Evolutionary conservation across 2,888 invertebrate species (phyloP).

Genomic region (Drosophila dives): DNA sequence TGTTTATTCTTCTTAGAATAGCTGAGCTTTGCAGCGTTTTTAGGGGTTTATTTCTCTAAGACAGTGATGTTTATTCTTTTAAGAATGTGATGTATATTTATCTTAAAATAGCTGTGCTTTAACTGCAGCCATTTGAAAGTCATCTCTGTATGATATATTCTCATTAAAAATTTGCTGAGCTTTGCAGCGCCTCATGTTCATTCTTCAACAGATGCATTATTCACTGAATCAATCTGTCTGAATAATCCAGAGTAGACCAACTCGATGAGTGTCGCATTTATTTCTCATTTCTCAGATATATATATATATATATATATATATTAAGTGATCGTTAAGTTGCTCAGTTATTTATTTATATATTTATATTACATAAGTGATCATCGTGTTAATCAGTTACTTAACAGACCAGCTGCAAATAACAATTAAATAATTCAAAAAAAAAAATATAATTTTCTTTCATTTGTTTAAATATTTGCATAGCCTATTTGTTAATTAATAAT

Average conservation of each 20-base stretch:
- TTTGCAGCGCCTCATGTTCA: no score
- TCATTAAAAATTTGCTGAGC: no score
- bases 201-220: not conserved
- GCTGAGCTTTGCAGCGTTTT: no score
- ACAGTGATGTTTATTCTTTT: no score
- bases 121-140: no score
- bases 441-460: constrained; percentile 5
- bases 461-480: constrained; percentile 63
- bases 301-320: no score
- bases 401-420: not conserved
- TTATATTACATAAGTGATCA: not conserved
- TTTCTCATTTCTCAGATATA: not conserved
- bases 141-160: no score
- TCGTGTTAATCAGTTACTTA: not conserved
- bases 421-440: not conserved
- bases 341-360: not conserved
- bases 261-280: not conserved
- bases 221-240: not conserved
- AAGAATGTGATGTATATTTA: no score
- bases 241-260: not conserved
- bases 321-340: not conserved
- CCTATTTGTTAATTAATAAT: constrained; percentile 69
- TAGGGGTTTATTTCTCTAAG: no score
- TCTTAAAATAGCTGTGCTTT: no score
- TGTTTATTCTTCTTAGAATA: no score